Evolutionary conservation across 2,888 invertebrate species (phyloP), one percentile per base, ranked within the genome.

Genomic region (Cantharis rufa): DNA sequence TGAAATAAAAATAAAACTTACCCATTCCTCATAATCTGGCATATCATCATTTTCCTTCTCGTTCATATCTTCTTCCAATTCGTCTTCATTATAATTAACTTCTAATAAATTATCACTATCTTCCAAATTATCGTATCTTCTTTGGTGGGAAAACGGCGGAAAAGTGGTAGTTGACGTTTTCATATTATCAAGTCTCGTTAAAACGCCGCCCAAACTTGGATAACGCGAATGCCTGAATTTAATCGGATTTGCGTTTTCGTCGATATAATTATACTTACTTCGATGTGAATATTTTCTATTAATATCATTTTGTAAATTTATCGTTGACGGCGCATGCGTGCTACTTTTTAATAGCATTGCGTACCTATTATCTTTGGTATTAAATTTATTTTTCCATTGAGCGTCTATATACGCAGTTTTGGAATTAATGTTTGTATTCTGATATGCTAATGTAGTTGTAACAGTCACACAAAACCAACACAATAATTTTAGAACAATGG

Each of bases 61-160:
- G 2, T 66, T 61, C 16, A 68, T 70, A 13, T 64, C 70, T 18
- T 76, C n/a, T 10, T 27, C 21, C 13, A 71, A 76, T 81, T 83
- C 79, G 80, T 84, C 80, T 70, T 82, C 79, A 80, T 32, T 32
- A 32, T 83, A 78, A 79, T 80, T 75, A 74, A 83, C 80, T 78
- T 82, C 11, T 16, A 78, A 72, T 28, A 78, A 48, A 62, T 72
- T 74, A 69, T 75, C 68, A 24, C 13, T 15, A 15, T 62, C 69
- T 13, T 75, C 71, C 11, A 69, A 68, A 11, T 71, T 74, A 48
- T 24, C 18, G 28, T 48, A 64, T 16, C 74, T 69, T 62, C 28
- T 61, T 16, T 71, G 74, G 48, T 71, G 69, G 13, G 73, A 71
- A 7, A 75, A n/a, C 16, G 78, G 71, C 11, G 71, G 7, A 9